Evolutionary conservation across 2,113 vertebrate genomes (phyloP).

Genomic region (Psittacara wagleri): DNA sequence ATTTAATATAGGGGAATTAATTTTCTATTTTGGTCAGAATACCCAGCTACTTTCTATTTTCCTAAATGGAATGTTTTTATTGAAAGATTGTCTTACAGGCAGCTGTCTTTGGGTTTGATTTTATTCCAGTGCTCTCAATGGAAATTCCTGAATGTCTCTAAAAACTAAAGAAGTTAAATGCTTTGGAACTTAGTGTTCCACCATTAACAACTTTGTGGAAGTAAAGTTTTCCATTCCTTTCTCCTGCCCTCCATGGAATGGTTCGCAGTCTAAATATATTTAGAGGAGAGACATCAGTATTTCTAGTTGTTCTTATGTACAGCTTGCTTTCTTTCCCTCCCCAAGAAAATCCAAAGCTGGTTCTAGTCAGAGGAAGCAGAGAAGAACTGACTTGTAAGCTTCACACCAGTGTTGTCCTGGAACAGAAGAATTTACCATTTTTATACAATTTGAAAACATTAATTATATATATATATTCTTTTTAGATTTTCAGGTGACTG

Average conservation of each 20-base stretch:
- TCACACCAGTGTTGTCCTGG: not conserved
- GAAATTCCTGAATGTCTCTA: conserved; percentile 43
- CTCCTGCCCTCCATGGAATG: not conserved
- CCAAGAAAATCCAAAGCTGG: not conserved
- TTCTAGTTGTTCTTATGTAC: not conserved
- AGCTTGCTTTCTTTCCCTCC: not conserved
- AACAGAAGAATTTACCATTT: not conserved
- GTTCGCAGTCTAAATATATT: conserved; percentile 6
- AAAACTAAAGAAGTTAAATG: not conserved
- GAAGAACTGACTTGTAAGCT: not conserved
- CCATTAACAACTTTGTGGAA: not conserved
- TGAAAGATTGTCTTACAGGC: conserved; percentile 1
- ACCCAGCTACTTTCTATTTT: conserved; percentile 5
- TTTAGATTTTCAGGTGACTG: not conserved
- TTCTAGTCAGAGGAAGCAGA: not conserved
- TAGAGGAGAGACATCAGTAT: not conserved
- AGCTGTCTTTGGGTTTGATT: conserved; percentile 10
- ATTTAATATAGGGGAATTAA: not conserved
- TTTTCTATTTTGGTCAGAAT: conserved; percentile 35
- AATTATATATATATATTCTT: too few relatives aligned
- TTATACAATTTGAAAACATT: not conserved
- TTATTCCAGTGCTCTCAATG: conserved; percentile 25
- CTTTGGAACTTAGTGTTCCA: not conserved
- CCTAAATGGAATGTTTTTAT: conserved; percentile 24
- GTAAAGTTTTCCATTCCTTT: conserved; percentile 48